Evolutionary conservation across 2,797 vertebrate species (phyloP).

Genomic region (Ataeniobius toweri): DNA sequence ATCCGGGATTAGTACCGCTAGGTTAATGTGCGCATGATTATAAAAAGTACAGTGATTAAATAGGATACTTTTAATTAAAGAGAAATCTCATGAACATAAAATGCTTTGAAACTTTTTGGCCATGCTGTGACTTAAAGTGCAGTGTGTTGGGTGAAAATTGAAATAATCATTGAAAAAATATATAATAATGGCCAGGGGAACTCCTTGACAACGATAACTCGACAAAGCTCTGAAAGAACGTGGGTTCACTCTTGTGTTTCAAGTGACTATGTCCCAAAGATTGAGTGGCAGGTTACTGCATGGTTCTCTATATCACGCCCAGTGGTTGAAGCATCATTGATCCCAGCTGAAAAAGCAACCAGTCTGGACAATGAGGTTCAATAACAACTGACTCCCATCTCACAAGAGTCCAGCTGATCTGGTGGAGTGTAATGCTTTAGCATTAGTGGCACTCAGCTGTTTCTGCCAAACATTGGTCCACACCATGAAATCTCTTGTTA

Average conservation of each 20-base stretch:
- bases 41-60: not conserved
- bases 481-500: conserved; percentile 99
- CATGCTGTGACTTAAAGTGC: not conserved
- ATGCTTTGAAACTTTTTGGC: not conserved
- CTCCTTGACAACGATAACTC: conserved; percentile 6
- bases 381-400: conserved; percentile 93
- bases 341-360: conserved; percentile 95
- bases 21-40: not conserved
- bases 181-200: not conserved
- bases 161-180: not conserved
- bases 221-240: conserved; percentile 21
- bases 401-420: conserved; percentile 87
- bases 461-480: conserved; percentile 91
- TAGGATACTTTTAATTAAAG: not conserved
- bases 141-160: not conserved
- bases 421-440: conserved; percentile 88
- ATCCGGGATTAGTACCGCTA: not conserved
- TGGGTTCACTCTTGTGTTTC: conserved; percentile 16
- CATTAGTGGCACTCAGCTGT: conserved; percentile 98
- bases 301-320: conserved; percentile 88
- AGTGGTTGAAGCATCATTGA: conserved; percentile 93
- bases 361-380: conserved; percentile 97
- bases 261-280: conserved; percentile 23
- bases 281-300: conserved; percentile 86
- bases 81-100: not conserved